phyloP scores from a whole-genome alignment of 2,888 invertebrate species.

The Xylota segnis region DNA sequence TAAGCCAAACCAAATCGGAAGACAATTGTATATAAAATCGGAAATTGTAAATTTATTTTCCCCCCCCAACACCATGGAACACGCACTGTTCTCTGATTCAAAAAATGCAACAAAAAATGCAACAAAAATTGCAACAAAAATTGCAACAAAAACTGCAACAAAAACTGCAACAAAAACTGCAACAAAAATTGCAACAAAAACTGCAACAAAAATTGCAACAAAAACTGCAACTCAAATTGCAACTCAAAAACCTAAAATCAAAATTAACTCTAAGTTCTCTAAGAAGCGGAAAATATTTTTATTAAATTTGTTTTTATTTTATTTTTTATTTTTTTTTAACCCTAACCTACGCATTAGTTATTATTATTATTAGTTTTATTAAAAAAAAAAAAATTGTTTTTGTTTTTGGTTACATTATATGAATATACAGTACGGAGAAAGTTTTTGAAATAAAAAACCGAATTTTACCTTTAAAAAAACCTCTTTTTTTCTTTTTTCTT shows the following conservation, averaged over 20 bases:
- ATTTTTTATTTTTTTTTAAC: constrained; percentile 78
- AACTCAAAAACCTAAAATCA: constrained; percentile 81
- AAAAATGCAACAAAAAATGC: too few relatives aligned
- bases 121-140: too few relatives aligned
- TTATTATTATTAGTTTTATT: constrained; percentile 27
- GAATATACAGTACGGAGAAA: constrained; percentile 32
- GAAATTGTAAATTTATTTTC: constrained; percentile 77
- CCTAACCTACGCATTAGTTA: constrained; percentile 27
- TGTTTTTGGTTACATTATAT: constrained; percentile 66
- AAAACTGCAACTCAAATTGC: constrained; percentile 48
- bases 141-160: constrained; percentile 41
- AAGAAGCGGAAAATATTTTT: constrained; percentile 76
- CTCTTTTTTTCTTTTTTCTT: constrained; percentile 39
- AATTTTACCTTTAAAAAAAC: constrained; percentile 69
- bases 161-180: constrained; percentile 45
- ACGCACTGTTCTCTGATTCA: too few relatives aligned
- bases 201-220: constrained; percentile 55
- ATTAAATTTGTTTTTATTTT: constrained; percentile 78
- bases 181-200: constrained; percentile 50
- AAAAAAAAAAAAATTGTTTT: constrained; percentile 73
- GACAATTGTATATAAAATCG: constrained; percentile 79
- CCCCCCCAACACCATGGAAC: constrained; percentile 42
- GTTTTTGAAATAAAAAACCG: constrained; percentile 58
- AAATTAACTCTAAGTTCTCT: constrained; percentile 84
- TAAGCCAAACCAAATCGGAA: constrained; percentile 70